phyloP scores from a whole-genome alignment of 2,113 vertebrate genomes.

The Oostethus manadensis region DNA sequence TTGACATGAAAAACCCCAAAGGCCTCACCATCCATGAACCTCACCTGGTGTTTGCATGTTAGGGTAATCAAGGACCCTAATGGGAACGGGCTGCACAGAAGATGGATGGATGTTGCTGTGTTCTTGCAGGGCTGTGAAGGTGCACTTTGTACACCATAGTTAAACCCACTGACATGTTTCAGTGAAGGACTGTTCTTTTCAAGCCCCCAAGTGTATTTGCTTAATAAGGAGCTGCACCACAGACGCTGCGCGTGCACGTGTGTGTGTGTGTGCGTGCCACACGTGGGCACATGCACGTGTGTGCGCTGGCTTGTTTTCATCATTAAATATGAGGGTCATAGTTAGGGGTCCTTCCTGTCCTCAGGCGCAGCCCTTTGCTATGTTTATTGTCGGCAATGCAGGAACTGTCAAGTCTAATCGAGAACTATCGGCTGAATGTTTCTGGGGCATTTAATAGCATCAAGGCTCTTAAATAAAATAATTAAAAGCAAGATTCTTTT shows the following conservation, averaged over 20 bases:
- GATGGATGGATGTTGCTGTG: too few species aligned
- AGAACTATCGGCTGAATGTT: conserved; percentile 72
- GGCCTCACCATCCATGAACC: too few species aligned
- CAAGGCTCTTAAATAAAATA: conserved; percentile 70
- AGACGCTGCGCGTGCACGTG: conserved; percentile 9
- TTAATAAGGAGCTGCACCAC: conserved; percentile 26
- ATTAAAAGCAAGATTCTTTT: conserved; percentile 70
- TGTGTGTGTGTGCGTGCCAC: conserved; percentile 11
- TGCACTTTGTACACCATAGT: conserved; percentile 16
- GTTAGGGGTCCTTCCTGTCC: conserved; percentile 69
- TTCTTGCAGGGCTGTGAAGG: background rate
- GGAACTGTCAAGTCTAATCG: conserved; percentile 75
- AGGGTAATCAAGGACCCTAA: too few species aligned
- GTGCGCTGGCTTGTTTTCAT: conserved; percentile 65
- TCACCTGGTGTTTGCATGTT: too few species aligned
- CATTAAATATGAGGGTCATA: conserved; percentile 74
- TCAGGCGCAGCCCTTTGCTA: conserved; percentile 68
- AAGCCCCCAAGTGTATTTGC: conserved; percentile 19
- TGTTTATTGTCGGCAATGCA: conserved; percentile 76
- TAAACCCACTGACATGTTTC: conserved; percentile 19
- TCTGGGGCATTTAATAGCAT: conserved; percentile 76
- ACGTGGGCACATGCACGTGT: conserved; percentile 28
- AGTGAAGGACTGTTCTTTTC: conserved; percentile 2
- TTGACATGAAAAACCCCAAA: too few species aligned
- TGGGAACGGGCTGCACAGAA: too few species aligned